Evolutionary conservation across 2,888 invertebrate species (phyloP), one percentile per base, ranked within the genome.

Genomic region (Neoaliturus tenellus): DNA sequence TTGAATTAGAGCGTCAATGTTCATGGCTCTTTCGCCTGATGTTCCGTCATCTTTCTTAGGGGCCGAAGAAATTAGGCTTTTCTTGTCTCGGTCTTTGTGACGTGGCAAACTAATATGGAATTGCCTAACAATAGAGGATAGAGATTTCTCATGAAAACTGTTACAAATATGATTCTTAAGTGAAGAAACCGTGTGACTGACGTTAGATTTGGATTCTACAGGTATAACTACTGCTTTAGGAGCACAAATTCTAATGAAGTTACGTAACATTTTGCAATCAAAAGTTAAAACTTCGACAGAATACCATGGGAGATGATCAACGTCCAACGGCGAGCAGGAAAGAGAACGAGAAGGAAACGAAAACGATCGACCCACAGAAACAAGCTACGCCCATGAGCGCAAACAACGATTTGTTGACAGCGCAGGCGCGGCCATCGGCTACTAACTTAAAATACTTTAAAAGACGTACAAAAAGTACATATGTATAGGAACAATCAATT

Each of bases 21-120:
- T 95, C 41, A 95, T 89, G 0, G 93, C 91, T 89, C 92, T 93
- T 90, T 97, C 97, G 62, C 97, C 97, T 84, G 92, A 92, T 0
- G 95, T 95, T 73, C 97, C 97, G 89, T 96, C 95, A 89, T 97
- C 97, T 85, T 89, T 88, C 14, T 90, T 89, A 0, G 91, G 90
- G 87, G 90, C 87, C 8, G 90, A 89, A 44, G 88, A 87, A 20
- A 89, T 82, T 87, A 90, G 89, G 81, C 86, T 86, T 86, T 89
- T 88, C 51, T 90, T 88, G 86, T 91, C 91, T n/a, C n/a, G n/a
- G 33, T 71, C 82, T 83, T 89, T 90, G 80, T 58, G 85, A 86
- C 87, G 86, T 87, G 84, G 84, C 83, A 86, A 81, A 71, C 85
- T 82, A 17, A 28, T 48, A 69, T 85, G 85, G 80, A 84, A 83